Percentiles rank a stretch among this genome's conserved stretches.
phyloP scores from a whole-genome alignment of 2,113 vertebrate genomes.

The Antechinus stuartii region DNA sequence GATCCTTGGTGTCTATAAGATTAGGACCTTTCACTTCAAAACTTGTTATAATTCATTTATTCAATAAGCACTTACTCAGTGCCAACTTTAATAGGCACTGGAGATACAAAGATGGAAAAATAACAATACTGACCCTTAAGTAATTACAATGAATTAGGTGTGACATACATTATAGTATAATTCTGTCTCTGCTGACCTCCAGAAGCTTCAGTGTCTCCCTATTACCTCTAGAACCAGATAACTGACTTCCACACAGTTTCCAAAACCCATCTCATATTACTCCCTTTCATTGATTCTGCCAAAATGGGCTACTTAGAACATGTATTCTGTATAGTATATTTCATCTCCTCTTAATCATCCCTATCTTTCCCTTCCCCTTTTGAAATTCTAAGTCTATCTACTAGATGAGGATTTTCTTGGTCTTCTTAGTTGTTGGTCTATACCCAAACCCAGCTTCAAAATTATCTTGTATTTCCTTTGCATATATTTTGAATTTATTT shows the following conservation, averaged over 20 bases:
- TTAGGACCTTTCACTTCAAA: not conserved
- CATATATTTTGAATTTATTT: not conserved
- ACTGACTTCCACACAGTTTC: not conserved
- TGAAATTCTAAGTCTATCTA: not conserved
- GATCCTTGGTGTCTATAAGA: not conserved
- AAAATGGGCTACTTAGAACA: not conserved
- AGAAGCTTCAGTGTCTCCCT: not conserved
- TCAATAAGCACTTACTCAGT: not conserved
- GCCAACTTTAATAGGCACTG: not conserved
- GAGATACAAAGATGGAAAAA: not conserved
- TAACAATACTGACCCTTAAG: not conserved
- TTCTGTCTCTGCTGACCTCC: not conserved
- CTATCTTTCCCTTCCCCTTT: not conserved
- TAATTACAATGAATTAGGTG: not conserved
- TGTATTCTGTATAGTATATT: not conserved
- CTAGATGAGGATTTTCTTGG: not conserved
- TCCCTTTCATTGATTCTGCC: not conserved
- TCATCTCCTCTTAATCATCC: not conserved
- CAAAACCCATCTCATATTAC: not conserved
- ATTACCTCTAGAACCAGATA: not conserved
- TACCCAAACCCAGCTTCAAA: not conserved
- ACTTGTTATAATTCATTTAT: not conserved
- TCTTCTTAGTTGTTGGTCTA: not conserved
- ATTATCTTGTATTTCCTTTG: not conserved
- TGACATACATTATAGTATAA: not conserved